Base-by-base conservation (phyloP, 1,140 invertebrate species). In the Belonocnema kinseyi region DNA sequence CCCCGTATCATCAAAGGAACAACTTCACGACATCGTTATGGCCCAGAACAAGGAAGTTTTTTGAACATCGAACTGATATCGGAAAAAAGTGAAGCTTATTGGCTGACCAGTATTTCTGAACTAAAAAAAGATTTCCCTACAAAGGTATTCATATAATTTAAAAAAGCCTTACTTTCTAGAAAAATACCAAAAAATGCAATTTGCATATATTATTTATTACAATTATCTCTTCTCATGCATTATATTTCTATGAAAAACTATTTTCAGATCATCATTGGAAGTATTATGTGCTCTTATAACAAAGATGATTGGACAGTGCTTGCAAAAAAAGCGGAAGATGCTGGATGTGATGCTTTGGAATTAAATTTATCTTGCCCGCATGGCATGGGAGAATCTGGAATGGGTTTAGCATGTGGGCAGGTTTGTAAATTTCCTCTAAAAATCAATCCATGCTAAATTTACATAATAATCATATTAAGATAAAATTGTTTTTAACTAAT, bases 41-140 rank as follows among this genome's bases (percentile, higher is more conserved):
- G 98, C 0, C 99, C 99, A 0, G 97, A 97, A 70, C 98, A 99
- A 92, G 95, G 96, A 4, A 95, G 97, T 7, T 99, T 99, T 90
- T 91, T 99, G 0, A 99, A 99, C 88, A 99, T 99, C 80, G 99
- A 99, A 92, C 92, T 99, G 2, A 99, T 99, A 88, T 99, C 98
- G 13, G 99, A 99, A 92, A 99, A 99, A 91, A 96, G 96, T 12
- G 94, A 94, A 56, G 95, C 94, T 1, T 99, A 99, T 89, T 99
- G 99, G 99, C 95, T 97, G 74, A 91, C 94, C 75, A 97, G 96
- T 83, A 95, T 99, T 50, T 93, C 86, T 4, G 98, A 99, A 88
- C 90, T 99, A 33, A 99, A 99, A 87, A 91, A 89, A 72, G 98
- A 99, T 89, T 99, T 99, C 87, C 98, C 98, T 16, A 93, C 94